Base-by-base conservation (phyloP, 2,888 invertebrate species). In the Ceratothoa steindachneri region DNA sequence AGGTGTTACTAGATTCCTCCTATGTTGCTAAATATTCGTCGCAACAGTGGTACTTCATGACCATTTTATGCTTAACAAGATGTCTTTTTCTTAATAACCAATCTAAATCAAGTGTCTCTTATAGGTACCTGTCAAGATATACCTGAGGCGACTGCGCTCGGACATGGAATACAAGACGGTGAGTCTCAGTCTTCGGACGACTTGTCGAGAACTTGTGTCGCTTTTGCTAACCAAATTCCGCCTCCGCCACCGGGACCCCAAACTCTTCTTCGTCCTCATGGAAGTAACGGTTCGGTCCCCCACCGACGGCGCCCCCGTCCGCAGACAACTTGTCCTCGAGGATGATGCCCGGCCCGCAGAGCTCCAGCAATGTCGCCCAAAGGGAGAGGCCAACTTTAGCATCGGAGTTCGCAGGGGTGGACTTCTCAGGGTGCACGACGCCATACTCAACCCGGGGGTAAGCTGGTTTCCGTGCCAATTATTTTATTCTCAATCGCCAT, bases 91-190 rank as follows among this genome's bases (percentile, higher is more conserved):
- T 67, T 67, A 4, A 7, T 67, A 67, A 2, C 30, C 28, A 29
- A 12, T n/a, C 30, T 30, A 27, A 67, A 12, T 19, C 19, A 67
- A n/a, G 12, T 30, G 30, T 64, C 41, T 9, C 41, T 69, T 30
- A 5, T 77, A 80, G 80, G 74, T 72, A 0, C 75, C 80, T 0
- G 75, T 77, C 60, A 77, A 77, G 70, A 74, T 80, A 19, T 75
- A 77, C 75, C 75, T 77, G 0, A 67, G 90, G 82, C 92, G 93
- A 82, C 87, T 97, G 74, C 90, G 95, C 71, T 90, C 94, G 22
- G 96, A 96, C 86, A 95, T 96, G 84, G 95, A 96, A 85, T 97
- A 96, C 89, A 96, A 97, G 86, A 97, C 96, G 0, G 86, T 97
- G 73, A 90, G 93, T 80, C 93, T 96, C 81, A 92, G 92, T 68